Evolutionary conservation across 2,797 vertebrate genomes (phyloP).

Genomic region (Eutrigla gurnardus): DNA sequence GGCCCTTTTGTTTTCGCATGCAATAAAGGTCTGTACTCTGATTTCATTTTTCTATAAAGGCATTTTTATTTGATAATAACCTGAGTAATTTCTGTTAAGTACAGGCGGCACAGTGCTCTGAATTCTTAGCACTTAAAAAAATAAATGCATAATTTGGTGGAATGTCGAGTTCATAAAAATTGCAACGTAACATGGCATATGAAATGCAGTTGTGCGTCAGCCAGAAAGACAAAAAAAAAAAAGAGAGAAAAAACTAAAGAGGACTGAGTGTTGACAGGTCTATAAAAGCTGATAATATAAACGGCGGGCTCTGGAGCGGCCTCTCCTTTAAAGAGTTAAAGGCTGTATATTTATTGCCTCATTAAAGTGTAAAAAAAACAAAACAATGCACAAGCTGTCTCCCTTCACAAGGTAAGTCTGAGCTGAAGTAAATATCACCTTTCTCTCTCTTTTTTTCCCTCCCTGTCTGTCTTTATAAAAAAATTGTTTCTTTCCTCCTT

Average conservation of each 20-base stretch:
- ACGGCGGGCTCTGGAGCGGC: slow-evolving; percentile 84
- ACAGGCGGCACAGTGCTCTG: slow-evolving; percentile 40
- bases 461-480: slow-evolving; percentile 60
- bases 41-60: slow-evolving; percentile 72
- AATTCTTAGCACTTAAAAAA: slow-evolving; percentile 62
- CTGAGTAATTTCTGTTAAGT: slow-evolving; percentile 63
- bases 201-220: slow-evolving; percentile 69
- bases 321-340: slow-evolving; percentile 86
- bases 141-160: slow-evolving; percentile 78
- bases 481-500: slow-evolving; percentile 63
- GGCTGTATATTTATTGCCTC: slow-evolving; percentile 88
- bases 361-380: slow-evolving; percentile 80
- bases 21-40: slow-evolving; percentile 67
- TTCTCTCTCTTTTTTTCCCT: slow-evolving; percentile 47
- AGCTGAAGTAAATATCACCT: slow-evolving; percentile 74
- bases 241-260: slow-evolving; percentile 49
- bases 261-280: slow-evolving; percentile 89
- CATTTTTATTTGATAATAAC: slow-evolving; percentile 78
- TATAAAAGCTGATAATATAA: slow-evolving; percentile 92
- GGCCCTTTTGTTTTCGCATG: slow-evolving; percentile 73
- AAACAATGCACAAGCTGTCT: slow-evolving; percentile 83
- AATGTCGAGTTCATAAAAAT: slow-evolving; percentile 87
- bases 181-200: slow-evolving; percentile 78
- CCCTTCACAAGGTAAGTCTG: slow-evolving; percentile 64
- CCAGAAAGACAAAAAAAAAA: slow-evolving; percentile 66